Conservation (phyloP, 2,888 invertebrate species). For the Hedychridium roseum region DNA sequence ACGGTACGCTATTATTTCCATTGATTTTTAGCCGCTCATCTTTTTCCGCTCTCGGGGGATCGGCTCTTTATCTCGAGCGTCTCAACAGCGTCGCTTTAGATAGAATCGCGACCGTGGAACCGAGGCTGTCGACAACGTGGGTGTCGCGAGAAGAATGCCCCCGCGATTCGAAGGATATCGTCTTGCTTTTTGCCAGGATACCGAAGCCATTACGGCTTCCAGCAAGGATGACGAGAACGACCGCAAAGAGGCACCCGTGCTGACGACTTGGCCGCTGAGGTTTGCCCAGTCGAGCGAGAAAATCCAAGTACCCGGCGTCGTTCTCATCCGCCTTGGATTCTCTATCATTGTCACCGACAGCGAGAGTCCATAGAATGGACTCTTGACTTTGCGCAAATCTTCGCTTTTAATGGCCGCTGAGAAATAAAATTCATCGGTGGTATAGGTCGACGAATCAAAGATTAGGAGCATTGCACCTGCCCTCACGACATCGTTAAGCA, state of each 20-base stretch:
- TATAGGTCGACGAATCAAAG: no score
- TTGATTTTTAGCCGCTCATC: no score
- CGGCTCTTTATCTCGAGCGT: no score
- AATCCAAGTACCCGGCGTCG: conserved; percentile 17
- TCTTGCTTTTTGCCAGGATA: conserved; percentile 11
- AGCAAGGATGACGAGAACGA: conserved; percentile 11
- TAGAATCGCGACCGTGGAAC: neutral
- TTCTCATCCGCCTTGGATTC: no score
- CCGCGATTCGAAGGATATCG: conserved; percentile 18
- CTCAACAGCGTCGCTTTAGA: neutral
- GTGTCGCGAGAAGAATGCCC: conserved; percentile 14
- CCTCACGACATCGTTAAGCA: conserved; percentile 31
- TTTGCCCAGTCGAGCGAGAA: conserved; percentile 21
- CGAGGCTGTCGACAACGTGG: neutral
- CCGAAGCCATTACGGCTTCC: conserved; percentile 24
- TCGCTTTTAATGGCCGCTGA: no score
- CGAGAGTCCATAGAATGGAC: no score
- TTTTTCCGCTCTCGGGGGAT: no score
- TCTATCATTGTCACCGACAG: no score
- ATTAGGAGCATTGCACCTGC: conserved; percentile 37
- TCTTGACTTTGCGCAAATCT: no score
- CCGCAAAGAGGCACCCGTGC: conserved; percentile 20
- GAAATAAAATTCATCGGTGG: no score
- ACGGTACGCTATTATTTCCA: no score
- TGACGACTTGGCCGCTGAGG: conserved; percentile 17